A percentile compares a stretch with the other conserved stretches of the same genome.
phyloP scores from a whole-genome alignment of 2,113 vertebrate genomes.

The Myodes glareolus region DNA sequence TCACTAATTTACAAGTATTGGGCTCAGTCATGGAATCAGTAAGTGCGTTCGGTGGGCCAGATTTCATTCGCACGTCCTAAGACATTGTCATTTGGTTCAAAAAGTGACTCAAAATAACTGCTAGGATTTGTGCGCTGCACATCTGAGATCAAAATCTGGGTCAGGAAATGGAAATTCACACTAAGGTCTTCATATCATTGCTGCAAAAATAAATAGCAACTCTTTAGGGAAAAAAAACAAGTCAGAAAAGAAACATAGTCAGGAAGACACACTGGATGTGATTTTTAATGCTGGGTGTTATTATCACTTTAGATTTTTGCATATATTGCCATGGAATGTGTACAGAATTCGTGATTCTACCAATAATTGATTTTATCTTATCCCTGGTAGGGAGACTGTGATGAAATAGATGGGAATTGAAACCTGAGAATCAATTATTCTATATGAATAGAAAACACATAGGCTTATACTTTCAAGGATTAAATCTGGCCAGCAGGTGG shows the following conservation, averaged over 20 bases:
- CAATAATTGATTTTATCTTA: constrained; percentile 76
- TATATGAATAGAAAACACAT: constrained; percentile 67
- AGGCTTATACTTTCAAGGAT: constrained; percentile 33
- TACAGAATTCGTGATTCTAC: constrained; percentile 40
- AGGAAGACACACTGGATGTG: constrained; percentile 55
- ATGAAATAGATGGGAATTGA: constrained; percentile 72
- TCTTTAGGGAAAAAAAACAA: constrained; percentile 46
- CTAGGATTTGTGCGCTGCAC: constrained; percentile 58
- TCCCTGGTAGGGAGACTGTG: constrained; percentile 58
- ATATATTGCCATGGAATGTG: constrained; percentile 12
- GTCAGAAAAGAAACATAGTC: constrained; percentile 65
- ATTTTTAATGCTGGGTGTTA: constrained; percentile 37
- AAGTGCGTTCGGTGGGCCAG: constrained; percentile 66
- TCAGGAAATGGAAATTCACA: constrained; percentile 68
- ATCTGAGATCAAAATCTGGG: constrained; percentile 71
- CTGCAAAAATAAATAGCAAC: constrained; percentile 47
- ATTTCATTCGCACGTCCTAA: constrained; percentile 78
- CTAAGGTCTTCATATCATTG: constrained; percentile 65
- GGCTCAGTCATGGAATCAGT: constrained; percentile 77
- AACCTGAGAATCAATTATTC: constrained; percentile 62
- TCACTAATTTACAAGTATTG: constrained; percentile 79
- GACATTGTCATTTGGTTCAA: constrained; percentile 69
- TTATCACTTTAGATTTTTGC: constrained; percentile 69
- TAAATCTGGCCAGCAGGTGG: constrained; percentile 54
- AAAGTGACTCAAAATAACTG: constrained; percentile 65